Conservation (phyloP, 2,113 vertebrate species). For the Myrmecophaga tridactyla region DNA sequence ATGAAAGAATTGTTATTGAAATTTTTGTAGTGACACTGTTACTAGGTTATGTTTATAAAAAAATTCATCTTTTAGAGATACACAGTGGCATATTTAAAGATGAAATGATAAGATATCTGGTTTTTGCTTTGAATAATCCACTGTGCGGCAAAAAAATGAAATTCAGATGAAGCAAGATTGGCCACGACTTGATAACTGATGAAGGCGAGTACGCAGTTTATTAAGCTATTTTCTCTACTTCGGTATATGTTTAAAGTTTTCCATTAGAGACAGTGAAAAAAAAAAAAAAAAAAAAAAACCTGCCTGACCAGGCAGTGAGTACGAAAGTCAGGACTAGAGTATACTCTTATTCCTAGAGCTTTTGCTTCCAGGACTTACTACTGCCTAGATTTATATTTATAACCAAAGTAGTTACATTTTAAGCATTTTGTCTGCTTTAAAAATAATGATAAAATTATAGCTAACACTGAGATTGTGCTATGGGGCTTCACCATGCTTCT, state of each 20-base stretch:
- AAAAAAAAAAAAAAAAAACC: neutral
- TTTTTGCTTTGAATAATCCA: constrained; percentile 10
- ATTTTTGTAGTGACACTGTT: neutral
- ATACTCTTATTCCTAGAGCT: neutral
- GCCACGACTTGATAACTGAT: neutral
- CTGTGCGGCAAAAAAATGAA: neutral
- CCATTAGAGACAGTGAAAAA: neutral
- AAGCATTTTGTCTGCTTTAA: neutral
- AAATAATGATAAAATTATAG: neutral
- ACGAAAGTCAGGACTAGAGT: neutral
- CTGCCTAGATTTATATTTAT: neutral
- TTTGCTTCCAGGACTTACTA: neutral
- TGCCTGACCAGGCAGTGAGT: neutral
- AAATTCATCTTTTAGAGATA: neutral
- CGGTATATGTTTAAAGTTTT: neutral
- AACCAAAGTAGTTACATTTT: neutral
- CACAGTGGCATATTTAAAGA: neutral
- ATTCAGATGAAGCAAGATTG: neutral
- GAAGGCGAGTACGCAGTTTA: neutral
- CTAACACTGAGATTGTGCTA: neutral
- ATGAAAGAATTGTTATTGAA: constrained; percentile 1
- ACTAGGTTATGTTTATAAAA: neutral
- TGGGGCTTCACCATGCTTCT: neutral
- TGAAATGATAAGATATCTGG: neutral
- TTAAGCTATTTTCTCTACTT: neutral